phyloP scores from a whole-genome alignment of 2,888 invertebrate species.

The Prosopocoilus inquinatus region DNA sequence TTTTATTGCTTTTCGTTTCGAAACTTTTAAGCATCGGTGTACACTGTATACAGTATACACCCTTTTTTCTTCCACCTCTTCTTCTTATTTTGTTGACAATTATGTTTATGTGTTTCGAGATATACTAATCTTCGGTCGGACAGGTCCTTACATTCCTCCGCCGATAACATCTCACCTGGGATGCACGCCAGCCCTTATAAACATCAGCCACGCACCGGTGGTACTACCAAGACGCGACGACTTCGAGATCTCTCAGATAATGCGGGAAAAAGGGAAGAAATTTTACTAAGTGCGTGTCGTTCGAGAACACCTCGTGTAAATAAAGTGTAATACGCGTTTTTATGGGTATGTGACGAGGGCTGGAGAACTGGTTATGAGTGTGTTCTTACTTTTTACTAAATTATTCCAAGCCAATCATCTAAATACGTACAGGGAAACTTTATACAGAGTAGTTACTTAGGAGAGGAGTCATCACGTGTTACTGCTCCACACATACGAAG shows the following conservation, averaged over 20 bases:
- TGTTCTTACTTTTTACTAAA: not conserved
- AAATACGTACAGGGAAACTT: too few relatives aligned
- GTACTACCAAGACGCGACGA: slow-evolving; percentile 14
- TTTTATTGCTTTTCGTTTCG: too few relatives aligned
- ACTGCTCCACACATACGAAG: too few relatives aligned
- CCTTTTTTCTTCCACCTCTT: not conserved
- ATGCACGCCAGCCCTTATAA: slow-evolving; percentile 24
- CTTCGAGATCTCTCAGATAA: slow-evolving; percentile 9
- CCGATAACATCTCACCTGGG: slow-evolving; percentile 37
- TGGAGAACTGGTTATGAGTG: slow-evolving; percentile 13
- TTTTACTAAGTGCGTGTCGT: slow-evolving; percentile 12
- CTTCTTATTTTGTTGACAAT: slow-evolving; percentile 30
- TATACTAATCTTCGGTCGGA: slow-evolving; percentile 36
- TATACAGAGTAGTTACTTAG: too few relatives aligned
- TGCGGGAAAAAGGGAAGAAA: slow-evolving; percentile 6
- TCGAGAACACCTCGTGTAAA: slow-evolving; percentile 11
- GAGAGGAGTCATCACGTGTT: too few relatives aligned
- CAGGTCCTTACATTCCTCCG: slow-evolving; percentile 36
- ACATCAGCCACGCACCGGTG: slow-evolving; percentile 17
- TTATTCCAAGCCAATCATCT: too few relatives aligned
- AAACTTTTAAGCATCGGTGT: too few relatives aligned
- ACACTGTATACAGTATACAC: too few relatives aligned
- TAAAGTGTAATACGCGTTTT: slow-evolving; percentile 16
- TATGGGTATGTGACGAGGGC: slow-evolving; percentile 12
- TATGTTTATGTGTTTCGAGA: slow-evolving; percentile 38